Percentiles rank a stretch among this genome's conserved stretches.
Evolutionary conservation across 2,888 invertebrate species (phyloP).

Genomic region (Dilophus febrilis): DNA sequence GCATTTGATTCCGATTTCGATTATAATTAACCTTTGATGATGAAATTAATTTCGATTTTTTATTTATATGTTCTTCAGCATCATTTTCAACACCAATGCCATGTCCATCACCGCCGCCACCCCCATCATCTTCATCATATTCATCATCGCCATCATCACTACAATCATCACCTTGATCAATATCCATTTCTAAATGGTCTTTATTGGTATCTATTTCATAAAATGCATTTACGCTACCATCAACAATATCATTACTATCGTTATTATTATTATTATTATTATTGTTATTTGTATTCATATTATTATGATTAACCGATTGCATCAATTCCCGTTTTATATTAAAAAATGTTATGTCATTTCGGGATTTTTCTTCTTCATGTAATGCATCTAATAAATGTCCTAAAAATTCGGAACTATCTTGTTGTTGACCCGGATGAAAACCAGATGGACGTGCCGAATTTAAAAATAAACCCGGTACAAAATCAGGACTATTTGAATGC

Average conservation of each 20-base stretch:
- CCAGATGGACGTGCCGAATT: conserved; percentile 56
- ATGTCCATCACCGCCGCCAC: neutral
- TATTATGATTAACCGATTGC: neutral
- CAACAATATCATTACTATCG: neutral
- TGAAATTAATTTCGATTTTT: too few relatives aligned
- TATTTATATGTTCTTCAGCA: neutral
- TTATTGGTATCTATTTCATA: neutral
- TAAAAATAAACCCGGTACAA: conserved; percentile 56
- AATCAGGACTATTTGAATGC: conserved; percentile 44
- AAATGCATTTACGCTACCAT: neutral
- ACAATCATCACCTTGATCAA: neutral
- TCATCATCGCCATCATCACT: neutral
- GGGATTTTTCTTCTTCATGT: conserved; percentile 47
- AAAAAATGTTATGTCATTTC: too few relatives aligned
- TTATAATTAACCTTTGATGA: too few relatives aligned
- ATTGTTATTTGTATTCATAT: neutral
- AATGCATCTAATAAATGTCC: conserved; percentile 41
- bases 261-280: neutral
- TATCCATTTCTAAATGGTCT: neutral
- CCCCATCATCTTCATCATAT: neutral
- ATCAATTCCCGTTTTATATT: neutral
- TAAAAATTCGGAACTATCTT: conserved; percentile 77
- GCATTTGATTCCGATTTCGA: neutral
- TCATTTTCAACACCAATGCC: neutral
- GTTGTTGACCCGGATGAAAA: conserved; percentile 61